These are phyloP conservation scores for Hirtodrosophila cameraria DNA, from an alignment of 2,888 invertebrate genomes.

Conservation along the genomic window DNA sequence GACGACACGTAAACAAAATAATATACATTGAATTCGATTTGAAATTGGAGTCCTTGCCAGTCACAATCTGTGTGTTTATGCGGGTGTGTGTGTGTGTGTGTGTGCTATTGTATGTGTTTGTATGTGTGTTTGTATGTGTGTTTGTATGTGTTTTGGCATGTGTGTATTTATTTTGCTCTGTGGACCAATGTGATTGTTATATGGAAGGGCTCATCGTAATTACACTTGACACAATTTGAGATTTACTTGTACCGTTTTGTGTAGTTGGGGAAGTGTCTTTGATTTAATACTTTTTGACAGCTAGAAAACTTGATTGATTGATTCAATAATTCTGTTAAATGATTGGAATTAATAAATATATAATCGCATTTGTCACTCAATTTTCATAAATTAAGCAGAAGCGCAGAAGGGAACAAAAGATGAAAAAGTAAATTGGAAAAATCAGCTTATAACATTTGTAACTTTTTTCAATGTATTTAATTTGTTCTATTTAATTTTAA, in stretches of 20 bases:
- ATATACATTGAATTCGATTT: conserved; percentile 49
- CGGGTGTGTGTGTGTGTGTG: neutral
- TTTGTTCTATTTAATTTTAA: too few species aligned
- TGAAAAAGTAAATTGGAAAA: too few species aligned
- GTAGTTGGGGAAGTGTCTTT: neutral
- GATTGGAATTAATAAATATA: neutral
- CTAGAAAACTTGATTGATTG: neutral
- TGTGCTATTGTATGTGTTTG: neutral
- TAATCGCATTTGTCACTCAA: too few species aligned
- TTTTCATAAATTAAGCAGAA: too few species aligned
- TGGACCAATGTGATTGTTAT: conserved; percentile 15
- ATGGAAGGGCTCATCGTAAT: conserved; percentile 33
- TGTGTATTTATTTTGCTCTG: conserved; percentile 23
- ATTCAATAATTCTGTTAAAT: neutral
- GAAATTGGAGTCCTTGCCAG: conserved; percentile 18
- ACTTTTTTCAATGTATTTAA: too few species aligned
- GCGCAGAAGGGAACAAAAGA: too few species aligned
- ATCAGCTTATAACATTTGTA: too few species aligned
- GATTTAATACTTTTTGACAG: conserved; percentile 14
- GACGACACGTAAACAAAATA: conserved; percentile 52
- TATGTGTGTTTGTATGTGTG: conserved; percentile 4
- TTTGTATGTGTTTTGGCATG: neutral
- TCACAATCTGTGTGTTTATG: neutral
- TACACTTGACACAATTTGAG: conserved; percentile 53
- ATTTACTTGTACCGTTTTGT: conserved; percentile 22